These are phyloP conservation scores for Cosmia pyralina DNA, from an alignment of 2,888 invertebrate genomes.

Conservation along the genomic window DNA sequence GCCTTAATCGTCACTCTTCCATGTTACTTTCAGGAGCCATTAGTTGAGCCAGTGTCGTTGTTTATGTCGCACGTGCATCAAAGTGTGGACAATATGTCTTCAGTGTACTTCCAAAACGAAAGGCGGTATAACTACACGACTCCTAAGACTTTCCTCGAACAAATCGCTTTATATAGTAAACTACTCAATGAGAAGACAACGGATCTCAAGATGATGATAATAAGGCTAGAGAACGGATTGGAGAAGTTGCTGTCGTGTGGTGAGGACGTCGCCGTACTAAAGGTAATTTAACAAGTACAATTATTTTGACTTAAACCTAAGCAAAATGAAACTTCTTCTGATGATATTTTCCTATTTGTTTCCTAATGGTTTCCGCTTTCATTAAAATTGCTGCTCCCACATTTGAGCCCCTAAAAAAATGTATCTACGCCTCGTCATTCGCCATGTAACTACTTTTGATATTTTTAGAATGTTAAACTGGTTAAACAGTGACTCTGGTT, in stretches of 20 bases:
- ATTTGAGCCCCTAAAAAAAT: background rate
- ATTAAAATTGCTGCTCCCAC: background rate
- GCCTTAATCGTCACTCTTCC: background rate
- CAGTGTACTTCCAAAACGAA: constrained; percentile 95
- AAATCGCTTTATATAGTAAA: constrained; percentile 95
- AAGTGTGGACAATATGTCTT: constrained; percentile 96
- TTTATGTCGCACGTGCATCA: constrained; percentile 98
- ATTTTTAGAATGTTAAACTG: background rate
- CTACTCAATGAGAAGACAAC: constrained; percentile 92
- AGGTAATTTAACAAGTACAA: constrained; percentile 84
- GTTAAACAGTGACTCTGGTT: background rate
- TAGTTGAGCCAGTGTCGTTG: constrained; percentile 92
- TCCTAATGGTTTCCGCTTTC: background rate
- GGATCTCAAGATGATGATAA: constrained; percentile 93
- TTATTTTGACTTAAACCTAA: background rate
- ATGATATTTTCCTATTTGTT: background rate
- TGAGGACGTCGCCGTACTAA: constrained; percentile 95
- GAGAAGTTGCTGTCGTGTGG: constrained; percentile 96
- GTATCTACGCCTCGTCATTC: too few relatives aligned
- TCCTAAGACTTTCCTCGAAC: constrained; percentile 98
- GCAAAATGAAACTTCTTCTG: background rate
- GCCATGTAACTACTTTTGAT: too few relatives aligned
- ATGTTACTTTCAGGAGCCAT: constrained; percentile 79
- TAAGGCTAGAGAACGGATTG: constrained; percentile 96
- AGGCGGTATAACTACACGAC: constrained; percentile 98